These are phyloP conservation scores for Diachasmimorpha longicaudata DNA, from an alignment of 1,140 invertebrate genomes.

Conservation along the genomic window DNA sequence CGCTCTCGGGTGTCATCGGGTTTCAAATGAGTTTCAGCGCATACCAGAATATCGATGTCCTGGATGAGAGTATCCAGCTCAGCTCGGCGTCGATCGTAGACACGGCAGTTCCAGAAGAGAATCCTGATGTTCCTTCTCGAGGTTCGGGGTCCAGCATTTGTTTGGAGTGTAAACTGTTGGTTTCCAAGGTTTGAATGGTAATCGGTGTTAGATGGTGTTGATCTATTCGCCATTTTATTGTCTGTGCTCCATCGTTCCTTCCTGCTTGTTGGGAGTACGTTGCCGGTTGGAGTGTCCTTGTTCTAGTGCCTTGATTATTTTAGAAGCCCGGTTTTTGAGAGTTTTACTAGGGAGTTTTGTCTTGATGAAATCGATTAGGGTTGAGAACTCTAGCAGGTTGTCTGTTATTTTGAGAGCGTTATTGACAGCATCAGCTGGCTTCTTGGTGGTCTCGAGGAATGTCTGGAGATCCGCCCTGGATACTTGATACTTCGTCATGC, in stretches of 20 bases:
- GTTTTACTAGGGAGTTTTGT: not conserved
- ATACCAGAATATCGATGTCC: not conserved
- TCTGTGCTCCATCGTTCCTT: too few relatives aligned
- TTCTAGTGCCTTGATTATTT: not conserved
- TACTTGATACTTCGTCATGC: not conserved
- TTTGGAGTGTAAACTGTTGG: too few relatives aligned
- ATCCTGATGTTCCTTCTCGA: not conserved
- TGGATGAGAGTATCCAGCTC: not conserved
- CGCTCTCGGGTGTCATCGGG: not conserved
- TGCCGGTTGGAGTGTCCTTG: not conserved
- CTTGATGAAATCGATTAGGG: not conserved
- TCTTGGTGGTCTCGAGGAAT: not conserved
- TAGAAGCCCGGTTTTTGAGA: not conserved
- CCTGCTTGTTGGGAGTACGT: too few relatives aligned
- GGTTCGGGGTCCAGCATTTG: too few relatives aligned
- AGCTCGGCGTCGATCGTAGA: not conserved
- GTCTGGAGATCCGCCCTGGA: not conserved
- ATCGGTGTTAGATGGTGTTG: too few relatives aligned
- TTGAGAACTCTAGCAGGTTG: not conserved
- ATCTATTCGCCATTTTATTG: too few relatives aligned
- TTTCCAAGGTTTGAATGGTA: too few relatives aligned
- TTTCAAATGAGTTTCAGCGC: not conserved
- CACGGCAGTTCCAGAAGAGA: not conserved
- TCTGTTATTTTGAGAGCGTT: not conserved
- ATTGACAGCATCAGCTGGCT: not conserved